phyloP scores from a whole-genome alignment of 2,797 vertebrate genomes.

The Poecile montanus region DNA sequence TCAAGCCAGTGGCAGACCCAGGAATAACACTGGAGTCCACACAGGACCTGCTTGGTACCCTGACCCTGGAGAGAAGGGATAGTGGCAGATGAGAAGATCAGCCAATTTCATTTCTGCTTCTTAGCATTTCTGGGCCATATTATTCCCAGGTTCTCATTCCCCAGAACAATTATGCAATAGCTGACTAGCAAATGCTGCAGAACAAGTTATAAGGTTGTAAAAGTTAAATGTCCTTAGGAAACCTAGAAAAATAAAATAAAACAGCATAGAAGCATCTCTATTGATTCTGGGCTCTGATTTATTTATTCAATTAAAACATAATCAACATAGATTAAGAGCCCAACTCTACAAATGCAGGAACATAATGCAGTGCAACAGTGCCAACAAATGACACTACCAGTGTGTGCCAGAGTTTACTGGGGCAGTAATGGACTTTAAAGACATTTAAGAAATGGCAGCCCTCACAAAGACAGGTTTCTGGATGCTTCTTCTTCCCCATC shows the following conservation, averaged over 20 bases:
- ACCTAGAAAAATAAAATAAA: constrained; percentile 48
- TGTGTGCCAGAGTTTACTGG: not conserved
- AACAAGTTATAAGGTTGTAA: constrained; percentile 50
- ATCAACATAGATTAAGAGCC: constrained; percentile 47
- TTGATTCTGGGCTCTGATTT: constrained; percentile 46
- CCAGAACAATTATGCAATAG: constrained; percentile 54
- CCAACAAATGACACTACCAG: not conserved
- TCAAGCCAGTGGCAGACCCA: not conserved
- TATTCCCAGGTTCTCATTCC: constrained; percentile 56
- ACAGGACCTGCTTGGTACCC: not conserved
- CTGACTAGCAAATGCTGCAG: constrained; percentile 43
- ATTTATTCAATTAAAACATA: constrained; percentile 59
- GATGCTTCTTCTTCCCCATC: not conserved
- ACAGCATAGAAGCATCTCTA: constrained; percentile 31
- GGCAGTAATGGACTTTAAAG: not conserved
- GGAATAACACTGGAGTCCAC: not conserved
- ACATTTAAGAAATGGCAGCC: not conserved
- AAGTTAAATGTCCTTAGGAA: constrained; percentile 67
- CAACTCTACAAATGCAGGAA: constrained; percentile 1
- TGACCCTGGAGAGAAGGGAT: not conserved
- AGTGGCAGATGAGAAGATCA: not conserved
- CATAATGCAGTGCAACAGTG: not conserved
- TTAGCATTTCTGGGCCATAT: constrained; percentile 59
- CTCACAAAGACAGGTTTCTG: not conserved
- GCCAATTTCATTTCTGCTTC: constrained; percentile 42